These are phyloP conservation scores for Eubasilissa regina DNA, from an alignment of 1,140 invertebrate species.

Conservation along the genomic window DNA sequence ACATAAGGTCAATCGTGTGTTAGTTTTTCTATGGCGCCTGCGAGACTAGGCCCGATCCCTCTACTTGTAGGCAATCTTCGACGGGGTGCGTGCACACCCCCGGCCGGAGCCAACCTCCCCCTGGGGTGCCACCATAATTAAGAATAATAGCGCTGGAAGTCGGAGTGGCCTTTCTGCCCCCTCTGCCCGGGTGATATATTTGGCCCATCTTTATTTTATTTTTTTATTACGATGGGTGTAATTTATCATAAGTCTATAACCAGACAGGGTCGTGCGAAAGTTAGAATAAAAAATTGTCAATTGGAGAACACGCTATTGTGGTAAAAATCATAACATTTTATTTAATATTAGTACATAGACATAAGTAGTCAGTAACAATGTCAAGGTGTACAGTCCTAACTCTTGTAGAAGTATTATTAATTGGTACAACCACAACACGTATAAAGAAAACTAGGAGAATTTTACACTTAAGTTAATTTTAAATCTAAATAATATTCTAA, in stretches of 20 bases:
- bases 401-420: too few species aligned
- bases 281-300: too few species aligned
- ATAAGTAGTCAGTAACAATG: too few species aligned
- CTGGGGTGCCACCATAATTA: constrained; percentile 54
- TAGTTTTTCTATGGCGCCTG: constrained; percentile 28
- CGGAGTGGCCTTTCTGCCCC: constrained; percentile 32
- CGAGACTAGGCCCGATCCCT: background rate
- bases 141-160: constrained; percentile 54
- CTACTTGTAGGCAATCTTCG: constrained; percentile 17
- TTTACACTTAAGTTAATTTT: too few species aligned
- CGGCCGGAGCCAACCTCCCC: background rate
- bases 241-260: constrained; percentile 3
- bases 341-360: too few species aligned
- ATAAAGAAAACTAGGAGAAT: too few species aligned
- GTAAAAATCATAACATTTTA: too few species aligned
- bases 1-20: constrained; percentile 11
- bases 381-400: too few species aligned
- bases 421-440: too few species aligned
- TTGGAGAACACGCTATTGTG: too few species aligned
- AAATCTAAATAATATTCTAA: too few species aligned
- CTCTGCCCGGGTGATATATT: constrained; percentile 31
- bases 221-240: constrained; percentile 10
- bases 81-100: background rate
- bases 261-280: too few species aligned
- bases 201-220: constrained; percentile 16